Evolutionary conservation across 2,888 invertebrate species (phyloP).

Genomic region (Thymelicus acteon): DNA sequence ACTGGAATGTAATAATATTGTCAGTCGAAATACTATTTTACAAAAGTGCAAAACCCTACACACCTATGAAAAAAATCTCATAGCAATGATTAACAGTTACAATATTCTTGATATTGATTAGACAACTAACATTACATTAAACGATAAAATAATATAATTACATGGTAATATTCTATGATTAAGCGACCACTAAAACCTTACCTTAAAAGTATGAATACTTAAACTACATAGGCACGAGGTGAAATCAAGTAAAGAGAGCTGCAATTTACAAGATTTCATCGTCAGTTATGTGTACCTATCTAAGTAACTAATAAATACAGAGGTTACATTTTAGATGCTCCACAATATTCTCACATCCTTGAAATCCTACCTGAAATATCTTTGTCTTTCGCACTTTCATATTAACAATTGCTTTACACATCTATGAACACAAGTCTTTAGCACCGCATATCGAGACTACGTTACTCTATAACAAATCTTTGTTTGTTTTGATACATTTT

Average conservation of each 20-base stretch:
- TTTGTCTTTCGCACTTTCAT: slow-evolving; percentile 19
- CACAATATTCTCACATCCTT: slow-evolving; percentile 11
- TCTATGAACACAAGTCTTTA: slow-evolving; percentile 70
- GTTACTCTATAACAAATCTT: slow-evolving; percentile 64
- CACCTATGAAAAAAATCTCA: neutral
- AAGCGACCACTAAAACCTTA: slow-evolving; percentile 41
- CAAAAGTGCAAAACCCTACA: slow-evolving; percentile 31
- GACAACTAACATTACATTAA: neutral
- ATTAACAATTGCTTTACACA: slow-evolving; percentile 3
- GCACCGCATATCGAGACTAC: slow-evolving; percentile 53
- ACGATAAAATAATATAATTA: slow-evolving; percentile 12
- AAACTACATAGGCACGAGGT: slow-evolving; percentile 53
- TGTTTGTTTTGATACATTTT: slow-evolving; percentile 89
- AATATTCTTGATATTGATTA: slow-evolving; percentile 13
- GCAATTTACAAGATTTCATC: slow-evolving; percentile 82
- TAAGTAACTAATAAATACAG: slow-evolving; percentile 39
- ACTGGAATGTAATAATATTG: slow-evolving; percentile 13
- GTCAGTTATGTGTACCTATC: slow-evolving; percentile 40
- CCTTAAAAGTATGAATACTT: slow-evolving; percentile 35
- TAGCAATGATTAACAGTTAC: slow-evolving; percentile 6
- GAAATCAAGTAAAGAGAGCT: slow-evolving; percentile 76
- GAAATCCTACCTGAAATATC: slow-evolving; percentile 28
- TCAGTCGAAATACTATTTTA: slow-evolving; percentile 28
- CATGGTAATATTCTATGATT: slow-evolving; percentile 22
- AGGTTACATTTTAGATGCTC: slow-evolving; percentile 25